Conservation (phyloP, 2,113 vertebrate genomes). For the Delphinapterus leucas region DNA sequence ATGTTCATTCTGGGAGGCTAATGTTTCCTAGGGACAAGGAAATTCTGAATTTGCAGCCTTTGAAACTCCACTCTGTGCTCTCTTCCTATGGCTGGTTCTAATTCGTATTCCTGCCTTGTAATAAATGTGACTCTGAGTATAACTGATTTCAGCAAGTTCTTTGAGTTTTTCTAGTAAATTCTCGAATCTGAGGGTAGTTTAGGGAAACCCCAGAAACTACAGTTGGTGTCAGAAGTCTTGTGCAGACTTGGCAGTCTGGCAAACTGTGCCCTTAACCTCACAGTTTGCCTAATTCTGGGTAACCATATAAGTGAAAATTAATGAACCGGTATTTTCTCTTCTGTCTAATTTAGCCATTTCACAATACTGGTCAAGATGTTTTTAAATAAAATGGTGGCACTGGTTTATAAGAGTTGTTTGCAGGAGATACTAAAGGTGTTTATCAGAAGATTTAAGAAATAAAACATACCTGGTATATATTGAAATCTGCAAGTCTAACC, state of each 20-base stretch:
- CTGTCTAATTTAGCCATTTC: neutral
- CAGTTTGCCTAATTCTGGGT: neutral
- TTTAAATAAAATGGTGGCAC: conserved; percentile 11
- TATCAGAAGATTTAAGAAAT: conserved; percentile 34
- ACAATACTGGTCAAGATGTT: conserved; percentile 11
- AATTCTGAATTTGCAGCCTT: neutral
- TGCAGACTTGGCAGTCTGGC: neutral
- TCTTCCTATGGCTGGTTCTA: neutral
- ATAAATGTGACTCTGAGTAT: neutral
- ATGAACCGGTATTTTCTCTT: neutral
- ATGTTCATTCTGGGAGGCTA: neutral
- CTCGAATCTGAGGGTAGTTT: neutral
- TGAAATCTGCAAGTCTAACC: conserved; percentile 97
- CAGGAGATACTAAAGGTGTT: neutral
- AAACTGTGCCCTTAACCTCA: neutral
- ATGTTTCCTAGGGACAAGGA: neutral
- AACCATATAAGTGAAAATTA: neutral
- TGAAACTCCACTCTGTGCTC: neutral
- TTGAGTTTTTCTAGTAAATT: neutral
- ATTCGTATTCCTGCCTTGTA: neutral
- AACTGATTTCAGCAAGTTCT: neutral
- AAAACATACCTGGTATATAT: conserved; percentile 94
- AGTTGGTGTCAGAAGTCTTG: neutral
- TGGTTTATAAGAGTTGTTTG: neutral
- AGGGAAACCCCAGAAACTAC: neutral